Evolutionary conservation across 2,113 vertebrate genomes (phyloP), one percentile per base, ranked within the genome.

Genomic region (Erinaceus europaeus): DNA sequence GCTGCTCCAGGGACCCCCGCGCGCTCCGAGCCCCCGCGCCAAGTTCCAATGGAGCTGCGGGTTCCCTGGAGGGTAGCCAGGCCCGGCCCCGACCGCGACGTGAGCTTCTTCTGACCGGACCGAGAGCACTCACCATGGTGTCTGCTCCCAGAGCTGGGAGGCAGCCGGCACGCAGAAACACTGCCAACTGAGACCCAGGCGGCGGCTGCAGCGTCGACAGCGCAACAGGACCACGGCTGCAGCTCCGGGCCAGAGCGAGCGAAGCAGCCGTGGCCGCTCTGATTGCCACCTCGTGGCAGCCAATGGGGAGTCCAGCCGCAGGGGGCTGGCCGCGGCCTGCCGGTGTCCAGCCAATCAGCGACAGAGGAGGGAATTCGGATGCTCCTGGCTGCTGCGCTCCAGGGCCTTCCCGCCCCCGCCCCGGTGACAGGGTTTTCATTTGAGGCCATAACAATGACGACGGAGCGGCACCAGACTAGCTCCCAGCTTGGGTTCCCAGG

Each of bases 41-140:
- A 36, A n/a, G 42, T 61, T 67, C 44, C 9, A 1, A 21, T 0
- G 10, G 36, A 18, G 59, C 67, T 2, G 2, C n/a, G 27, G 11
- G 2, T 14, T 44, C 44, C 27, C 53, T 29, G 1, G 34, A n/a
- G n/a, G 25, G 27, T 53, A 12, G 10, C 34, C 80, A 57, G 80
- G 57, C 71, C 64, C 4, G 6, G 83, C 36, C 17, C 0, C 15
- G 68, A 40, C 65, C 5, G 32, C 3, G 25, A 46, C n/a, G n/a
- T n/a, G 59, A 23, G 25, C 25, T 34, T 46, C 0, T 6, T 36
- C 71, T 5, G 13, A 32, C 50, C 17, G 0, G 2, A 25, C 50
- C 4, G 44, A 32, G 23, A 9, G 46, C 69, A 84, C 95, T 96
- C 74, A 95, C 96, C 95, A 95, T 95, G 53, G 65, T 91, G 91